Conservation (phyloP, 1,140 invertebrate species). For the Mylabris phalerata region DNA sequence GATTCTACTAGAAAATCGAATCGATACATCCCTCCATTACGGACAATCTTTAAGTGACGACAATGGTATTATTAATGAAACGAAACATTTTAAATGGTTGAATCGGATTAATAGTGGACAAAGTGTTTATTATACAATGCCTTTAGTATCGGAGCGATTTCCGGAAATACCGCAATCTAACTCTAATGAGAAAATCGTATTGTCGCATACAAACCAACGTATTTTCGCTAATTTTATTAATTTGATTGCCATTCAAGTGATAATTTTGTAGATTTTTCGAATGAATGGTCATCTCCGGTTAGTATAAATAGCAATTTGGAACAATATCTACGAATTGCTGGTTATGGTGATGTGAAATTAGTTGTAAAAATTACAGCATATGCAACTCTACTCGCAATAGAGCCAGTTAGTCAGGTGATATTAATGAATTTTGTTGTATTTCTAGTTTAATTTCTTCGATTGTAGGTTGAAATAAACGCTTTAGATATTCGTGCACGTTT, state of each 20-base stretch:
- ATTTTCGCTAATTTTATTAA: too few relatives aligned
- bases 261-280: too few relatives aligned
- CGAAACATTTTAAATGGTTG: conserved; percentile 37
- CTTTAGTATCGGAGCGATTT: conserved; percentile 37
- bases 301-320: conserved; percentile 47
- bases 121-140: conserved; percentile 40
- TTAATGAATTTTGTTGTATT: too few relatives aligned
- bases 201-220: background rate
- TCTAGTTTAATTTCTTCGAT: too few relatives aligned
- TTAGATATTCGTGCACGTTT: conserved; percentile 60
- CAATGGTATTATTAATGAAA: conserved; percentile 27
- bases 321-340: conserved; percentile 60
- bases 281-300: conserved; percentile 44
- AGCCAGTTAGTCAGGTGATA: conserved; percentile 51
- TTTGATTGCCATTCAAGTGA: too few relatives aligned
- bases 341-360: conserved; percentile 64
- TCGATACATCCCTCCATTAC: conserved; percentile 30
- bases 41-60: conserved; percentile 29
- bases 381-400: conserved; percentile 30
- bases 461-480: conserved; percentile 56
- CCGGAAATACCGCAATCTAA: conserved; percentile 30
- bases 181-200: conserved; percentile 18
- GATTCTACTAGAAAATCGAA: conserved; percentile 37
- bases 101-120: conserved; percentile 28
- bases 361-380: conserved; percentile 43